Evolutionary conservation across 2,797 vertebrate species (phyloP).

Genomic region (Gastrophryne carolinensis): DNA sequence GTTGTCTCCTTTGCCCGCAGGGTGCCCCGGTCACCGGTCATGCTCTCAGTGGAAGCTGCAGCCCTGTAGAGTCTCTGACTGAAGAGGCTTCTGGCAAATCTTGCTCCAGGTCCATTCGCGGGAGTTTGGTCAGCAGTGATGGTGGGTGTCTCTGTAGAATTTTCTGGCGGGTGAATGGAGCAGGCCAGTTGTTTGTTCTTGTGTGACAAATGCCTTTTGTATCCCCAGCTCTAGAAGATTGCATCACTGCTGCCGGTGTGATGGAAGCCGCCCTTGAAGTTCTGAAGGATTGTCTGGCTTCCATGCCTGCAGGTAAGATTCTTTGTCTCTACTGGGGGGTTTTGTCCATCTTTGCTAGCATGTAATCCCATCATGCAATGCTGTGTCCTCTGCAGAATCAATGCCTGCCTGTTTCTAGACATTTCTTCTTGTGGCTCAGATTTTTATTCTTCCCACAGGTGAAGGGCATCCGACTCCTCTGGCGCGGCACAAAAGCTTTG

Average conservation of each 20-base stretch:
- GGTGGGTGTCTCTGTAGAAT: slow-evolving; percentile 79
- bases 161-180: not conserved
- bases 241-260: slow-evolving; percentile 77
- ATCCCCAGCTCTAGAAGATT: slow-evolving; percentile 83
- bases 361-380: no score
- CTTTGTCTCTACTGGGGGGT: no score
- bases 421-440: not conserved
- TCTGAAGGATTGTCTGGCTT: slow-evolving; percentile 81
- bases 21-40: slow-evolving; percentile 67
- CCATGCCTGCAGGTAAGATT: slow-evolving; percentile 92
- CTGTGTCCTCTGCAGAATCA: no score
- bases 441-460: slow-evolving; percentile 64
- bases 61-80: slow-evolving; percentile 78
- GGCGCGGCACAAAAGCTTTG: slow-evolving; percentile 83
- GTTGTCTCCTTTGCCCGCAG: slow-evolving; percentile 59
- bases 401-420: not conserved
- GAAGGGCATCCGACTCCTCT: slow-evolving; percentile 85
- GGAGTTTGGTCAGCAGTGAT: slow-evolving; percentile 87
- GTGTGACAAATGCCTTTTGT: not conserved
- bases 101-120: slow-evolving; percentile 79
- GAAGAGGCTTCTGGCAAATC: slow-evolving; percentile 89
- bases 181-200: not conserved
- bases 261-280: slow-evolving; percentile 82
- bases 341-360: no score
- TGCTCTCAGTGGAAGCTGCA: slow-evolving; percentile 68